phyloP scores from a whole-genome alignment of 2,888 invertebrate species.

The Osmoderma eremita region DNA sequence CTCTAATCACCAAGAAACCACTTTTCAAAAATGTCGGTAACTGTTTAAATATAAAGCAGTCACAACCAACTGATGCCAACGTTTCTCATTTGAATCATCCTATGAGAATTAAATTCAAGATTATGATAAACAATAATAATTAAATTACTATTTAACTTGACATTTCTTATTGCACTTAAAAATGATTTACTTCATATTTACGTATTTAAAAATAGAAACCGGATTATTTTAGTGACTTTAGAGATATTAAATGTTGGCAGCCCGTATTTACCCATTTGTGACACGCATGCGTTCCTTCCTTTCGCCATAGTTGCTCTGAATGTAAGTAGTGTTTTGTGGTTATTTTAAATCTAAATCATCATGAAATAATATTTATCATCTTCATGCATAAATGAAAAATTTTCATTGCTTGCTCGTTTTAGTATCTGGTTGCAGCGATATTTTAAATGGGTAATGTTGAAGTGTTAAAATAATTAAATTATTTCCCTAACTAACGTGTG shows the following conservation, averaged over 20 bases:
- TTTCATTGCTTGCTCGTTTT: background rate
- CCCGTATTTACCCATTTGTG: constrained; percentile 1
- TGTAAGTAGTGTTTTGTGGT: constrained; percentile 43
- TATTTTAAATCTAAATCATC: constrained; percentile 40
- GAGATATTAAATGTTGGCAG: constrained; percentile 15
- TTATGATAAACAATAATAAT: too few species aligned
- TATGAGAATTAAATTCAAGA: too few species aligned
- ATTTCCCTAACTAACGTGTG: constrained; percentile 24
- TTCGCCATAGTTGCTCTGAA: constrained; percentile 45
- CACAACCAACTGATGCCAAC: too few species aligned
- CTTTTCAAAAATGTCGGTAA: too few species aligned
- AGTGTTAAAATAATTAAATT: background rate
- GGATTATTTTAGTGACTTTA: too few species aligned
- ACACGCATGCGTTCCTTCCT: constrained; percentile 44
- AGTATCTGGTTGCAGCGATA: background rate
- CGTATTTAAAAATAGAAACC: too few species aligned
- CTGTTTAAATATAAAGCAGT: too few species aligned
- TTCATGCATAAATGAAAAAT: background rate
- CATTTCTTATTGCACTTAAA: too few species aligned
- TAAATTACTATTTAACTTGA: too few species aligned
- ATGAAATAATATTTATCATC: constrained; percentile 8
- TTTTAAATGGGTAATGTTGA: constrained; percentile 10
- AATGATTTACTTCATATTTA: too few species aligned
- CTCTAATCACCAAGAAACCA: too few species aligned
- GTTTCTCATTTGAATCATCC: too few species aligned